phyloP scores from a whole-genome alignment of 2,113 vertebrate species.

The Erinaceus europaeus region DNA sequence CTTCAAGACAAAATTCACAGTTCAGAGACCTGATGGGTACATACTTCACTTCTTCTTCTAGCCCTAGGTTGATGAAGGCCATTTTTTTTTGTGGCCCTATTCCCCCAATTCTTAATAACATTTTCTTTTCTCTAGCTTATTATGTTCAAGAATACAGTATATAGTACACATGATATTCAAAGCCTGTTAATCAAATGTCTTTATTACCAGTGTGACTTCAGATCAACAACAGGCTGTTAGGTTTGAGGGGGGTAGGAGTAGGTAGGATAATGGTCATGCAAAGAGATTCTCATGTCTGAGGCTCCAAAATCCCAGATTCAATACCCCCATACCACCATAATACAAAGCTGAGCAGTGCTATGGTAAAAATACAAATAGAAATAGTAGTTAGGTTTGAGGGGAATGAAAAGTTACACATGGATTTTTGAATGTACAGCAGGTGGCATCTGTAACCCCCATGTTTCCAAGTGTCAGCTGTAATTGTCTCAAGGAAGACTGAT shows the following conservation, averaged over 20 bases:
- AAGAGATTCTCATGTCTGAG: too few relatives aligned
- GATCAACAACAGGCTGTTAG: background rate
- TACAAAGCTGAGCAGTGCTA: too few relatives aligned
- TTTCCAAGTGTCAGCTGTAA: background rate
- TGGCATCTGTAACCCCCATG: too few relatives aligned
- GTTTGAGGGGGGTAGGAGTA: background rate
- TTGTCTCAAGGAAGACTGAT: background rate
- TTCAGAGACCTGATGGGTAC: background rate
- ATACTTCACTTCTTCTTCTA: background rate
- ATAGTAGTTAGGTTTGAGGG: too few relatives aligned
- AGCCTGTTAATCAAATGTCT: background rate
- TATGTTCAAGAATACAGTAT: background rate
- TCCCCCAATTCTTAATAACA: background rate
- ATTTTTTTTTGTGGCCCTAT: background rate
- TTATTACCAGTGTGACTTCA: background rate
- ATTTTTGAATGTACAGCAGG: too few relatives aligned
- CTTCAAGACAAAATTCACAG: background rate
- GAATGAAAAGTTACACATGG: too few relatives aligned
- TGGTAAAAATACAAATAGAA: too few relatives aligned
- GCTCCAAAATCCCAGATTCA: too few relatives aligned
- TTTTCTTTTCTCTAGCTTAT: background rate
- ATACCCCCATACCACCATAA: too few relatives aligned
- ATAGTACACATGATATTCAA: background rate
- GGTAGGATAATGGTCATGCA: too few relatives aligned
- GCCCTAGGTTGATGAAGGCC: accelerated